phyloP scores from a whole-genome alignment of 2,797 vertebrate species.

The Rhinella marina region DNA sequence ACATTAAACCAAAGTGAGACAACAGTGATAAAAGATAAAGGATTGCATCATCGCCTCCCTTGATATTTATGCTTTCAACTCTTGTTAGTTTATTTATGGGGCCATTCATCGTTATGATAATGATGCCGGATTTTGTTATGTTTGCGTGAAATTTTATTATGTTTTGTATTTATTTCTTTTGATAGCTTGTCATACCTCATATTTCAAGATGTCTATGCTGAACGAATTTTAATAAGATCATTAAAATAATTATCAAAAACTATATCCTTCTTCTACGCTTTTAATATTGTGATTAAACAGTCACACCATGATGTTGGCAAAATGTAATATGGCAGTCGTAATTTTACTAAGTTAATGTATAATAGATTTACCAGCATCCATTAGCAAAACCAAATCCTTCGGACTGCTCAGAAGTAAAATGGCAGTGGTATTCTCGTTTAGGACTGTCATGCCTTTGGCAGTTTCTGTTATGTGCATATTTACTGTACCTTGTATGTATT shows the following conservation, averaged over 20 bases:
- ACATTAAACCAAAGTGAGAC: slow-evolving; percentile 40
- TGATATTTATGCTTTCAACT: slow-evolving; percentile 47
- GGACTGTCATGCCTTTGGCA: too few relatives aligned
- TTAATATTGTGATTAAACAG: slow-evolving; percentile 30
- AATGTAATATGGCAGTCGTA: slow-evolving; percentile 13
- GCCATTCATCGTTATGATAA: slow-evolving; percentile 33
- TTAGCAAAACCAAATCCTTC: too few relatives aligned
- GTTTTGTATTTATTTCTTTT: slow-evolving; percentile 44
- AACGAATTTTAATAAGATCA: slow-evolving; percentile 39
- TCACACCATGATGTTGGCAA: not conserved
- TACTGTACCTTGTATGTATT: too few relatives aligned
- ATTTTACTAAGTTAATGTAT: not conserved
- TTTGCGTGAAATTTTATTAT: slow-evolving; percentile 50
- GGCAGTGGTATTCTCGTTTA: too few relatives aligned
- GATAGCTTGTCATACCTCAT: slow-evolving; percentile 43
- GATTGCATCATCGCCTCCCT: slow-evolving; percentile 37
- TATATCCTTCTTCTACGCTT: not conserved
- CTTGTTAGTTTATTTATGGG: slow-evolving; percentile 41
- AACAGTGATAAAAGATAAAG: slow-evolving; percentile 38
- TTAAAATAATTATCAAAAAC: slow-evolving; percentile 47
- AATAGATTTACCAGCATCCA: not conserved
- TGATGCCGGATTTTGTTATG: slow-evolving; percentile 23
- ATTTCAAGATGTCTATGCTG: slow-evolving; percentile 24
- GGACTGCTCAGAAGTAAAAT: too few relatives aligned
- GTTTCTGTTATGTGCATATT: too few relatives aligned